These are phyloP conservation scores for Tethya wilhelma DNA, from an alignment of 37 sponge, comb jelly and placozoan species.

Conservation along the genomic window DNA sequence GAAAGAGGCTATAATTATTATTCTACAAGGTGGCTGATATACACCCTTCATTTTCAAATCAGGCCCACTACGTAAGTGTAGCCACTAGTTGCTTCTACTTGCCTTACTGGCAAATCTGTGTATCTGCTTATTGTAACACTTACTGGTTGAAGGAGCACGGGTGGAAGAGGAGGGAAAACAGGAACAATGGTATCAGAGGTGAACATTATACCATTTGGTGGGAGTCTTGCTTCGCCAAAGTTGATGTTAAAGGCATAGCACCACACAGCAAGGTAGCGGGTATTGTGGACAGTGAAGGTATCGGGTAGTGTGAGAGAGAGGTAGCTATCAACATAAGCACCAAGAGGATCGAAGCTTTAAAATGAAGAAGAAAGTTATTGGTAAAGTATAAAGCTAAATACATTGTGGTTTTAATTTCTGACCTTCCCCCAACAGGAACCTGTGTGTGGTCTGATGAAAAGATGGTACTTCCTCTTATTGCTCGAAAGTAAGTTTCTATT, in stretches of 20 bases:
- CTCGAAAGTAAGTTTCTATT: background rate
- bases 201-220: no score
- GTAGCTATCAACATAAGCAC: background rate
- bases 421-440: slow-evolving; percentile 5
- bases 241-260: background rate
- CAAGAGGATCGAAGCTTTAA: background rate
- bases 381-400: no score
- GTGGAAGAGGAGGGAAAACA: background rate
- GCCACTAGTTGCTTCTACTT: no score
- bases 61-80: no score
- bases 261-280: slow-evolving; percentile 8
- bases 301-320: slow-evolving; percentile 3
- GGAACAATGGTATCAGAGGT: background rate
- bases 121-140: background rate
- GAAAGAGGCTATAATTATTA: no score
- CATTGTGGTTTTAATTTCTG: background rate
- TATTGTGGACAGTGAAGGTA: slow-evolving; percentile 24
- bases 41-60: no score
- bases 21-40: no score
- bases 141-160: background rate
- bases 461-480: background rate
- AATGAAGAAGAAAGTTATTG: background rate
- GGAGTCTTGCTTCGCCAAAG: background rate
- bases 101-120: background rate
- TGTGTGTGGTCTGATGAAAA: background rate